Base-by-base conservation (phyloP, 1,140 invertebrate genomes). In the Rhagoletis zephyria region DNA sequence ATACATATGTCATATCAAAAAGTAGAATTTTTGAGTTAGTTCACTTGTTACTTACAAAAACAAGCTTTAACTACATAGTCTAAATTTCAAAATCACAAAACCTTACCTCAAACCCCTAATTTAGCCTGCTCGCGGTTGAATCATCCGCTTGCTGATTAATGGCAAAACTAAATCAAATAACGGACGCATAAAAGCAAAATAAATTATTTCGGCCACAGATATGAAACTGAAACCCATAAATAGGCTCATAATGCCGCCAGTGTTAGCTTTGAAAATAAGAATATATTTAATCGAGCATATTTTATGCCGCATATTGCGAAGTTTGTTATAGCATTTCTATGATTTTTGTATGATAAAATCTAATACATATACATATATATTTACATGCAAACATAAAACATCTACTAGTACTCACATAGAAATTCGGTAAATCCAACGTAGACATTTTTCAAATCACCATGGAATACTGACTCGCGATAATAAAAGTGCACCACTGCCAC, bases 181-280 rank as follows among this genome's bases (percentile, higher is more conserved):
- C 5, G 91, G 91, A 16, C 95, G 93, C 9, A 97, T 89, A 0
- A 95, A 94, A 4, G 95, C 61, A 89, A 95, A 96, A 91, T 97
- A 97, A 0, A 96, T 42, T 12, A 96, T 93, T 94, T 97, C 96
- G 4, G 96, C 94, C 4, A 95, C 93, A 86, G 96, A 97, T 88
- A 97, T 94, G 89, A 96, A 95, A 91, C 96, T 97, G 90, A 97
- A 97, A 1, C 96, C 96, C 94, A 97, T 94, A 90, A 96, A 97
- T 0, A 97, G 93, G 9, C 96, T 96, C n/a, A 97, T 94, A 40
- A 97, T 93, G 10, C 96, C 96, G 60, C 96, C 96, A 4, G 95
- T 95, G 90, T 96, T 96, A 1, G 96, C 96, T 97, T 91, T 67
- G 88, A 56, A 19, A 0, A 93, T 94, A 87, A 74, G 10, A 4